Evolutionary conservation across 2,888 invertebrate species (phyloP), one percentile per base, ranked within the genome.

Genomic region (Rhorus exstirpatorius): DNA sequence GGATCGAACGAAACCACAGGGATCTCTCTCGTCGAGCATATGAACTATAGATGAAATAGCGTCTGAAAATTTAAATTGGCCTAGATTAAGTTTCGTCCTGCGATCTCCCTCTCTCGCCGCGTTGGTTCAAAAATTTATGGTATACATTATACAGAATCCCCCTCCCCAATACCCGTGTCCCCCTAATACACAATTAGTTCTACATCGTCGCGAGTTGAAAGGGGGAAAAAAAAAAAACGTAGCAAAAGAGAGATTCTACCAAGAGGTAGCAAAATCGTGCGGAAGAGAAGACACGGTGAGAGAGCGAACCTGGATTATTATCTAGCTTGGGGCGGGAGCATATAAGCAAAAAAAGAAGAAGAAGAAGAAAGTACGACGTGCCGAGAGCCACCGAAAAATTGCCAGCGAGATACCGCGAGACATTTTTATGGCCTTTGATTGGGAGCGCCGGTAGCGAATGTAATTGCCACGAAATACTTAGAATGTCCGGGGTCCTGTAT

Each of bases 301-400:
- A 60, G 65, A 35, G 76, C 61, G 61, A 78, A 81, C 76, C 83
- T 35, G 70, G 71, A 82, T 85, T 81, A 86, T 85, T 86, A 86
- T 84, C 78, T 82, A 63, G 55, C 35, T 49, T n/a, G 17, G 1
- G 31, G 44, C 21, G 26, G 2, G 24, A 21, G 19, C n/a, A 49
- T 61, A 74, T 19, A n/a, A 14, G 1, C 8, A 84, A 84, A 53
- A 60, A 70, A 58, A 65, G 60, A 49, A 61, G 38, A 65, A 58
- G 26, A 74, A 61, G 19, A 21, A 46, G 26, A 61, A 49, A 72
- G 84, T 44, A 75, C 80, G 83, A 86, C 81, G 85, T 86, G 83
- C 70, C 68, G 84, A 86, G 89, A 86, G 89, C 91, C 89, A 92
- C 91, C 89, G 92, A 92, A 91, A 92, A 91, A 91, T 92, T 90